Conservation (phyloP, 2,113 vertebrate genomes). For the Antechinus flavipes region DNA sequence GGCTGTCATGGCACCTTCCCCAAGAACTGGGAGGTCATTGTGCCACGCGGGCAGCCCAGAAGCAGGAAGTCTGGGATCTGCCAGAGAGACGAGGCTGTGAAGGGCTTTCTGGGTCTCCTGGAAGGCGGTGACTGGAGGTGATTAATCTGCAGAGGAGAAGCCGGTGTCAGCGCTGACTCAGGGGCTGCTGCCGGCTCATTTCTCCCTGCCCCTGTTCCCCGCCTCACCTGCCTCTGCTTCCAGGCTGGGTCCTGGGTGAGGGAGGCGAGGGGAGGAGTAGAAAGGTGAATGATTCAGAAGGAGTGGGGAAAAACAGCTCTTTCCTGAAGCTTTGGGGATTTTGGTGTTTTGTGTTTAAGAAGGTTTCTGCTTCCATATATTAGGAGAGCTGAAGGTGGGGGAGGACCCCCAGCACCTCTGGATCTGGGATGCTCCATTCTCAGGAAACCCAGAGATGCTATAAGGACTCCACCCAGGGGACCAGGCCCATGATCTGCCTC, state of each 20-base stretch:
- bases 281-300: constrained; percentile 56
- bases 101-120: background rate
- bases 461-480: background rate
- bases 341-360: background rate
- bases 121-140: constrained; percentile 51
- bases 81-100: background rate
- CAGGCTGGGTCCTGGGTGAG: background rate
- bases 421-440: background rate
- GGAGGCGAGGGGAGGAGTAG: background rate
- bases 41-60: background rate
- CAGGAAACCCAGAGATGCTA: background rate
- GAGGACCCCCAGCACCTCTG: background rate
- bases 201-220: background rate
- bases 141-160: constrained; percentile 58
- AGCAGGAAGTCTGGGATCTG: background rate
- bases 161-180: constrained; percentile 61
- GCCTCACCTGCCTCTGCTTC: background rate
- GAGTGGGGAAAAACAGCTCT: background rate
- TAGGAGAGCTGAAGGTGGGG: background rate
- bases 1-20: constrained; percentile 14
- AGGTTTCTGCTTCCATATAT: background rate
- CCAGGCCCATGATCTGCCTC: background rate
- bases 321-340: constrained; percentile 4
- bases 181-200: background rate
- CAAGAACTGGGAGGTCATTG: constrained; percentile 16